A percentile compares a stretch with the other conserved stretches of the same genome.
Conservation (phyloP, 2,888 invertebrate species). For the Linnaemya vulpina region DNA sequence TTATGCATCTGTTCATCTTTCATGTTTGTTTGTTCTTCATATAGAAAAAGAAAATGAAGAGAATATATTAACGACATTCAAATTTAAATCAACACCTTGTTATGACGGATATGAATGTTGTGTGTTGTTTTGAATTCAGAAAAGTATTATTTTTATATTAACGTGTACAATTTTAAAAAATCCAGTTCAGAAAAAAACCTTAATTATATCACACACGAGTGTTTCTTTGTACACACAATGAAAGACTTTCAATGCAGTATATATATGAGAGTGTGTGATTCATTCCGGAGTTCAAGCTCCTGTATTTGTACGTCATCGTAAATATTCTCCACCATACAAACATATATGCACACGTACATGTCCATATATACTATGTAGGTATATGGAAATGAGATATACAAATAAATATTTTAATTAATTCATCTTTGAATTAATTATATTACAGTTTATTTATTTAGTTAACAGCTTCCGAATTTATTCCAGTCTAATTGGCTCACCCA, state of each 20-base stretch:
- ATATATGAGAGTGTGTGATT: too few relatives aligned
- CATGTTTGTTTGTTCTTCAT: conserved; percentile 34
- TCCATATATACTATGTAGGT: too few relatives aligned
- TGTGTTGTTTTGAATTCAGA: background rate
- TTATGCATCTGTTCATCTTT: conserved; percentile 19
- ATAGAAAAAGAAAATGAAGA: conserved; percentile 6
- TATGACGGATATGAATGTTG: conserved; percentile 42
- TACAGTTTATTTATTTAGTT: conserved; percentile 10
- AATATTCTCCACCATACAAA: too few relatives aligned
- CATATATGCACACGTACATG: background rate
- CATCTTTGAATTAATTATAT: conserved; percentile 4
- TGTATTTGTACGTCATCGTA: background rate
- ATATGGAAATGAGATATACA: background rate
- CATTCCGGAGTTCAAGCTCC: conserved; percentile 1
- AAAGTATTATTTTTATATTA: conserved; percentile 9
- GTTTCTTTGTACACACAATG: background rate
- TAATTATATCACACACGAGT: conserved; percentile 38
- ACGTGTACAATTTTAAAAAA: conserved; percentile 27
- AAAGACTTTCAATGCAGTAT: conserved; percentile 18
- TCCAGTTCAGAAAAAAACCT: conserved; percentile 32
- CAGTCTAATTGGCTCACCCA: background rate
- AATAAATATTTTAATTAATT: conserved; percentile 22
- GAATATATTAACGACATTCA: conserved; percentile 36
- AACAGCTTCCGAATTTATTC: conserved; percentile 47
- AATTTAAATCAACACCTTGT: conserved; percentile 64